phyloP scores from a whole-genome alignment of 2,888 invertebrate genomes.

The Hipparchia semele region DNA sequence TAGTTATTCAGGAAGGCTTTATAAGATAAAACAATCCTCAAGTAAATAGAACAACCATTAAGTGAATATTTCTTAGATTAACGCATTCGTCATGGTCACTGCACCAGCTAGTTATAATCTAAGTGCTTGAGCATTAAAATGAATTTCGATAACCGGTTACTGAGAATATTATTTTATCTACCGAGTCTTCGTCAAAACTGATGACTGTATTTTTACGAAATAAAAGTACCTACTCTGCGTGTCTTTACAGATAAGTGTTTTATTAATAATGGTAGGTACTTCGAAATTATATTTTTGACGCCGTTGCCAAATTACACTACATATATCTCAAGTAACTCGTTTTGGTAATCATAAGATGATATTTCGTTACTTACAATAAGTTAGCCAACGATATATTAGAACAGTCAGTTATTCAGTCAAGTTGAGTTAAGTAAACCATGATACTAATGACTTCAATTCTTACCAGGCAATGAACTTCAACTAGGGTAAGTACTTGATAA shows the following conservation, averaged over 20 bases:
- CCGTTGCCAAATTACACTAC: background rate
- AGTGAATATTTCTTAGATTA: background rate
- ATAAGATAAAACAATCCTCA: background rate
- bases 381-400: background rate
- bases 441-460: too few species aligned
- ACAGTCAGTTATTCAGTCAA: background rate
- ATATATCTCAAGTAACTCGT: background rate
- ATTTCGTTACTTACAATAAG: background rate
- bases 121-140: background rate
- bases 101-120: background rate
- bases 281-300: background rate
- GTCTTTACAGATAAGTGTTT: background rate
- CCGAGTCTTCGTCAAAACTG: background rate
- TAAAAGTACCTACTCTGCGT: background rate
- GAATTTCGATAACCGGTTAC: background rate
- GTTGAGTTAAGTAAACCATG: too few species aligned
- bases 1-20: conserved; percentile 12
- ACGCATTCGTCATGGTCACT: conserved; percentile 14
- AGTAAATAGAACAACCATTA: background rate
- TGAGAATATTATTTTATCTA: conserved; percentile 1
- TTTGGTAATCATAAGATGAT: background rate
- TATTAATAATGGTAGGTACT: too few species aligned
- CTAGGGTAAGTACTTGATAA: too few species aligned
- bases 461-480: too few species aligned
- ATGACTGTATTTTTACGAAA: background rate